Base-by-base conservation (phyloP, 2,797 vertebrate genomes). In the Rhinella marina region DNA sequence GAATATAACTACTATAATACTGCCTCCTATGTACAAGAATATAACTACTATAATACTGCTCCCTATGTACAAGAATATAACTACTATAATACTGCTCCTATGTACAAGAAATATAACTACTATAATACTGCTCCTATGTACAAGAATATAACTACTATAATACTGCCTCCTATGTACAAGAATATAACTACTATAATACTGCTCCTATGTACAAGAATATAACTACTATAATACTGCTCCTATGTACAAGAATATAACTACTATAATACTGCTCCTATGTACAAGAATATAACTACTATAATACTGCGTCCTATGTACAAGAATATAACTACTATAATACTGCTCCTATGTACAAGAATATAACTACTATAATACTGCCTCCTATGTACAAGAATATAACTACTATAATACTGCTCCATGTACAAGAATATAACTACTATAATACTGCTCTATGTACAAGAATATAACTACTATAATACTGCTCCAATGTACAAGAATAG, bases 131-230 rank as follows among this genome's bases (percentile, higher is more conserved):
- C 21, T 10, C 59, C 59, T 62, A 62, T 62, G 10, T 62, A 62
- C 59, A 62, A 62, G 59, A 62, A 62, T 62, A 62, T 62, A 62
- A 21, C 56, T 57, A 57, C 56, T 57, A 57, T 57, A 57, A 57
- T 57, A 57, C 56, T 57, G 56, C 56, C n/a, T 17, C 56, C 56
- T 54, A 54, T 54, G 52, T 62, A 62, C 59, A 62, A 62, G 59
- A 62, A 62, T 62, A 62, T 62, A 62, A 62, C 21, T 62, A 62
- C 59, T 62, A 62, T n/a, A n/a, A 62, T 62, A 62, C 59, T 62
- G 7, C 59, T 62, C 59, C n/a, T 62, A 21, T 62, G 10, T 62
- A 62, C 21, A 62, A 62, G 59, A 23, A 62, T 62, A 62, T 62
- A 62, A 62, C 59, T 62, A 62, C 59, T 62, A 62, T 62, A 62